Evolutionary conservation across 2,113 vertebrate species (phyloP).

Genomic region (Rafetus swinhoei): DNA sequence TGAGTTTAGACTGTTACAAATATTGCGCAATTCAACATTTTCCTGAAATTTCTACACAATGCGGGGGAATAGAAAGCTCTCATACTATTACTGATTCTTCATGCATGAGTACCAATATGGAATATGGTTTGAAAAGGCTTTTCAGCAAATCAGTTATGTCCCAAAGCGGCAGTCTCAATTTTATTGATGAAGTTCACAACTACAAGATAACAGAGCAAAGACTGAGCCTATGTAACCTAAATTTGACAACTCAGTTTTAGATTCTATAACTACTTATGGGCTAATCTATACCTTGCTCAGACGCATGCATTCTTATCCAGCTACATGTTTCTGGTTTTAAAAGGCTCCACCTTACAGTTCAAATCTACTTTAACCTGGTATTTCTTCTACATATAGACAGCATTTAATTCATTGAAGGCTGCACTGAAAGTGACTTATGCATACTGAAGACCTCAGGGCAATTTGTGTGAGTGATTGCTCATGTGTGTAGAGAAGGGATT

Average conservation of each 20-base stretch:
- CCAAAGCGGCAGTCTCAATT: rapidly evolving
- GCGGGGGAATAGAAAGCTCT: rapidly evolving
- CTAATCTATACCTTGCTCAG: neutral
- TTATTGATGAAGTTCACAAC: neutral
- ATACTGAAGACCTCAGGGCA: neutral
- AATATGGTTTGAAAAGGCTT: rapidly evolving
- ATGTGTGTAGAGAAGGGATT: neutral
- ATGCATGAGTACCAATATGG: neutral
- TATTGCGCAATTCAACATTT: neutral
- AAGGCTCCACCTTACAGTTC: neutral
- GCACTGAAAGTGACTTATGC: neutral
- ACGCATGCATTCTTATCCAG: neutral
- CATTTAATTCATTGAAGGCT: neutral
- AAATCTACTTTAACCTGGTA: rapidly evolving
- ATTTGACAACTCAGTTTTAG: neutral
- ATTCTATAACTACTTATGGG: neutral
- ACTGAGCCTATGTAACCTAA: rapidly evolving
- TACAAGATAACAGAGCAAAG: neutral
- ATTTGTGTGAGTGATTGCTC: neutral
- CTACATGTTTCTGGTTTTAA: rapidly evolving
- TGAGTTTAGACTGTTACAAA: neutral
- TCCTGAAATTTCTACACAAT: rapidly evolving
- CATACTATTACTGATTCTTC: rapidly evolving
- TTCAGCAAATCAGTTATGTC: neutral
- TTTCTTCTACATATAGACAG: neutral